Base-by-base conservation (phyloP, 2,888 invertebrate genomes). In the Philereme transversata region DNA sequence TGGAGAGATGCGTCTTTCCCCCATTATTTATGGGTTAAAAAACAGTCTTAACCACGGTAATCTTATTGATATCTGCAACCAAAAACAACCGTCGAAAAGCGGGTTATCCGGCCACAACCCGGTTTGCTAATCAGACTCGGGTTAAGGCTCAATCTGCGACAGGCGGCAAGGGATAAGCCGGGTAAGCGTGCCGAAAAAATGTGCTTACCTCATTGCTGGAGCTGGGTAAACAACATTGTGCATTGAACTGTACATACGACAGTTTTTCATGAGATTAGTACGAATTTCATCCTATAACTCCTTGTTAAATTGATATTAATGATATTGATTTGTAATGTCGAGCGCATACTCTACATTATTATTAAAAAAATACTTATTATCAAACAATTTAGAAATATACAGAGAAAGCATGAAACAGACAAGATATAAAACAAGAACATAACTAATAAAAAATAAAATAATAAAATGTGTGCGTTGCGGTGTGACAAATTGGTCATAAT, bases 121-220 rank as follows among this genome's bases (percentile, higher is more conserved):
- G 53, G 53, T 9, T 38, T 45, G 46, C 38, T 53, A 46, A 53
- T 53, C 53, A 52, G 11, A 11, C 34, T 1, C 43, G 44, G 44
- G 52, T 52, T 51, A 44, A 36, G 44, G 45, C 52, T 36, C 52
- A 7, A 52, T 52, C 52, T 52, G 45, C 7, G n/a, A 43, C 43
- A 45, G 45, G 5, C 45, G 45, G 11, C 22, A 4, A 11, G 22
- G 45, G 4, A 22, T 45, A 45, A 45, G 45, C 45, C 10, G 45
- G 7, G 22, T 11, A 22, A 45, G 7, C 22, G 45, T 43, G 43
- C 5, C 10, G 43, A 43, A 45, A 45, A 22, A 45, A 45, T 45
- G 22, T 45, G 22, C 22, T 45, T 45, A 45, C 38, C 38, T 40
- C 40, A 40, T 40, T 0, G 40, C 7, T 8, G 40, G 40, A 6